Base-by-base conservation (phyloP, 2,797 vertebrate species). In the Acanthurus lineatus region DNA sequence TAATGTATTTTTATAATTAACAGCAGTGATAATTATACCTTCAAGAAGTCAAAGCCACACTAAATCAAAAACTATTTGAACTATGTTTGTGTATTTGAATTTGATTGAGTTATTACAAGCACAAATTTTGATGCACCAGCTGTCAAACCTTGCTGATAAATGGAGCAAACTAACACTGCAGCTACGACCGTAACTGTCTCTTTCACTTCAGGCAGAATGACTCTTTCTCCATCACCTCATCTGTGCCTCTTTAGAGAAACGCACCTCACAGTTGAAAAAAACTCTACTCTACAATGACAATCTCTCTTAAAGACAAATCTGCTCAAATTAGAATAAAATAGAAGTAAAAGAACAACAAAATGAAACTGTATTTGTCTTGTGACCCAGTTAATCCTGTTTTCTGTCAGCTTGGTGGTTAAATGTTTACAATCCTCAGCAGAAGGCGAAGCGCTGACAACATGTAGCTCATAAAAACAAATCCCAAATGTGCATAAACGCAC, bases 351-450 rank as follows among this genome's bases (percentile, higher is more conserved):
- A 19, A 8, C n/a, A 5, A 11, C 25, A 52, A 53, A 38, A 28
- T 38, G n/a, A 62, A 45, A 63, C 40, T 19, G 19, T 5, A 40
- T 45, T 20, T 15, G 53, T 22, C 25, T 9, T 38, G 22, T 2
- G 20, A 40, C 22, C 3, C 15, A 52, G 20, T 53, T 51, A 59
- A 32, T 72, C 17, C 28, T 2, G n/a, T 16, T 68, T 3, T 32
- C 53, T 49, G 35, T 76, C 32, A 53, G 15, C 19, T 45, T 58
- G 5, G 56, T 28, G 4, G 51, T 19, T 28, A 1, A 14, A 52
- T 52, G 42, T 73, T 54, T 16, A 35, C 35, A n/a, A 17, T 56
- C 42, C 38, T 48, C 45, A 64, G 53, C 62, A 67, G 49, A 63
- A 32, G 20, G 14, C 35, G 38, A 67, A 2, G 14, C 32, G 62